Base-by-base conservation (phyloP, 1,140 invertebrate species). In the Drosophila lacteicornis region DNA sequence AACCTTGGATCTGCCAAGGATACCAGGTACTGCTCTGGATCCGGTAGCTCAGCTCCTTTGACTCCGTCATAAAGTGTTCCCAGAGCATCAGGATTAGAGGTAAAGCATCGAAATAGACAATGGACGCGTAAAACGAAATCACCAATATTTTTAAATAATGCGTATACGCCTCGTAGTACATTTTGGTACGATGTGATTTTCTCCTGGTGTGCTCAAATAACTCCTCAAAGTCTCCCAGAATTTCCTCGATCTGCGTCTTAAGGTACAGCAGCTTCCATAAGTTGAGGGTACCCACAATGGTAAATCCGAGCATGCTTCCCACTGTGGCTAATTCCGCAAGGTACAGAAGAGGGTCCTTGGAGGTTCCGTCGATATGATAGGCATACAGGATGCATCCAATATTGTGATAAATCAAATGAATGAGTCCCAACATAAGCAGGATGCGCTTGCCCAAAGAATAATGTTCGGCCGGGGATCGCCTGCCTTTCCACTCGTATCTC, bases 21-120 rank as follows among this genome's bases (percentile, higher is more conserved):
- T 91, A 91, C 88, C 88, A 91, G 17, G 87, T 80, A 45, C 76
- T 76, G 27, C 83, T 88, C 45, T 91, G 88, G 11, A 70, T 75
- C 4, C 73, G 69, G 56, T 75, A 91, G 0, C 38, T 55, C 4
- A 88, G 17, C 0, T 75, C 25, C 15, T 61, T 15, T 2, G 51
- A 55, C 0, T 71, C 61, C 2, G 40, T 19, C 9, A 66, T n/a
- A 25, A 42, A 57, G 19, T 65, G 9, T 42, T 91, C 76, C 19
- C 76, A 78, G 15, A 73, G 2, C n/a, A 85, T 38, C n/a, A 75
- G 68, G 2, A 66, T 12, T 47, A 88, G 30, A 3, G 88, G 88
- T 27, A 91, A 13, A 0, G 38, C 27, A 56, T 91, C 82, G 42
- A 91, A 91, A 50, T 75, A 84, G 1, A 17, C 7, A 38, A 90